Base-by-base conservation (phyloP, 92 coral and sea anemone genomes). In the Micromussa lordhowensis region DNA sequence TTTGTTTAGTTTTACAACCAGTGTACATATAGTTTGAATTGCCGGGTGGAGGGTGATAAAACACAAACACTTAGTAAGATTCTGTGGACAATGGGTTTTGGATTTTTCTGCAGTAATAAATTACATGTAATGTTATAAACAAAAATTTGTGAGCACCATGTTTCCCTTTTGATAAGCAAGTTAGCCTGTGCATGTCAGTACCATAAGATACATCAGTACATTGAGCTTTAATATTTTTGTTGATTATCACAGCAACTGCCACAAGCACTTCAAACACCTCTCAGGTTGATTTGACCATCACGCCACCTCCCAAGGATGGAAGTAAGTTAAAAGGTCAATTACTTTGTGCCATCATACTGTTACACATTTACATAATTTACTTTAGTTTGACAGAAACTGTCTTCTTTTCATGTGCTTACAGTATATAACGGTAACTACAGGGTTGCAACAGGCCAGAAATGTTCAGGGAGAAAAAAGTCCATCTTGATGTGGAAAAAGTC, bases 261-360 rank as follows among this genome's bases (percentile, higher is more conserved):
- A 61, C 68, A 19, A 61, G 1, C 18, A 61, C 68, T 19, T 4
- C 28, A 4, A 10, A 61, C 4, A 4, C 68, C 17, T 61, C 28
- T 1, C 17, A 4, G 68, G 28, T 61, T 19, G 68, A 61, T 61
- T 61, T 61, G 68, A 61, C 68, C 26, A 61, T 61, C 24, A 61
- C 68, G n/a, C 68, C 68, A 61, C 68, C 68, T 61, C 28, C 68
- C 68, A 61, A 61, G 68, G 68, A 61, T 61, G 68, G 68, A 19
- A 61, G 68, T 61, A 61, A 61, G 68, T 61, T 61, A 61, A 61
- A 61, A 19, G 68, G 26, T 61, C 26, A 19, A 19, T 19, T 19
- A 19, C 68, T 61, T 61, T 61, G 22, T 61, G 26, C 68, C 17
- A n/a, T 24, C 68, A 59, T 59, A 59, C 68, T 59, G 68, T 59